phyloP scores from a whole-genome alignment of 2,888 invertebrate species.

The Trissolcus japonicus region DNA sequence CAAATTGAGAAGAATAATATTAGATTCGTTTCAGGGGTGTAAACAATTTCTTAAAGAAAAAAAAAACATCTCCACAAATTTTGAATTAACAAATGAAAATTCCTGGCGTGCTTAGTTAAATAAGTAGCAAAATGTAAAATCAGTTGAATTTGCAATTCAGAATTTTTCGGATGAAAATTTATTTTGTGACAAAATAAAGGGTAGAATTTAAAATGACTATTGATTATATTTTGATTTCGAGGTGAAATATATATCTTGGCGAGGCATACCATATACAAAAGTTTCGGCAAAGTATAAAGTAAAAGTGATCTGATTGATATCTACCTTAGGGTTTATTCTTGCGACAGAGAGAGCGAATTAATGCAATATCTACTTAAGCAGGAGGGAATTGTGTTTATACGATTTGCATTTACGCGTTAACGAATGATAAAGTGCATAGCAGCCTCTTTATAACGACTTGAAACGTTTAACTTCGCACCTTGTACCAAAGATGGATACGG shows the following conservation, averaged over 20 bases:
- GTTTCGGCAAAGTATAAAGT: conserved; percentile 48
- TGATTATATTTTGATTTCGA: too few relatives aligned
- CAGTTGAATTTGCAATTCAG: too few relatives aligned
- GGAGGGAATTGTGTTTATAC: conserved; percentile 51
- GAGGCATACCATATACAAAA: conserved; percentile 9
- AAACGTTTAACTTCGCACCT: conserved; percentile 58
- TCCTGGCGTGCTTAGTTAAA: too few relatives aligned
- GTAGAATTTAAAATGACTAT: too few relatives aligned
- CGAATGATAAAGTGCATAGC: conserved; percentile 57
- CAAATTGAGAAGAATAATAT: neutral
- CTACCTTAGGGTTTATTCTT: conserved; percentile 43
- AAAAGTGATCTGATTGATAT: conserved; percentile 55
- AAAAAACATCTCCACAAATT: too few relatives aligned
- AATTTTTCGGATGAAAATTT: too few relatives aligned
- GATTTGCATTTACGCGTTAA: conserved; percentile 61
- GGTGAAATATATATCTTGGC: neutral
- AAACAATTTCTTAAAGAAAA: too few relatives aligned
- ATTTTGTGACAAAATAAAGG: too few relatives aligned
- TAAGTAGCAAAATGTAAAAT: too few relatives aligned
- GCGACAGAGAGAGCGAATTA: conserved; percentile 43
- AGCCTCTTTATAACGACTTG: conserved; percentile 56
- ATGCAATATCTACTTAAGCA: conserved; percentile 47
- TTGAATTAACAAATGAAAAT: too few relatives aligned
- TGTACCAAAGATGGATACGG: conserved; percentile 62
- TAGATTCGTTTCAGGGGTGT: too few relatives aligned